Base-by-base conservation (phyloP, 2,113 vertebrate species). In the Laterallus jamaicensis region DNA sequence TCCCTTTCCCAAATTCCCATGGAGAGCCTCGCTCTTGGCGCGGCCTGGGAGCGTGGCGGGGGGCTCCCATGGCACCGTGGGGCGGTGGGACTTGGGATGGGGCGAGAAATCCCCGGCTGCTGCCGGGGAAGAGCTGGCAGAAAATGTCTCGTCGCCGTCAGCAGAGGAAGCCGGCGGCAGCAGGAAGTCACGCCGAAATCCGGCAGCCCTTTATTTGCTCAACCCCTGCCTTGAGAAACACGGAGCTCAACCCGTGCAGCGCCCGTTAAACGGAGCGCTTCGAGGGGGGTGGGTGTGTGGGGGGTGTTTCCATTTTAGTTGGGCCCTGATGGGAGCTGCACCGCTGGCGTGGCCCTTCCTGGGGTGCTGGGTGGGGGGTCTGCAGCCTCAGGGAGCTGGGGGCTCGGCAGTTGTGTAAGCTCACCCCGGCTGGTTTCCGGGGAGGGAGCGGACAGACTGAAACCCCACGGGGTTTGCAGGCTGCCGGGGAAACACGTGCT, bases 201-300 rank as follows among this genome's bases (percentile, higher is more conserved):
- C 90, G 90, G 92, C 95, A 92, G 95, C 85, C 85, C 78, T 96
- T 93, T 96, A 95, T 96, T 96, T 96, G 95, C 94, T 96, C 95
- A 96, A 87, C 94, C 91, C 78, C 92, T 95, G 95, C 90, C 78
- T 96, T 79, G 82, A 96, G 92, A 96, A 94, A 93, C 75, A 22
- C 49, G 49, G 44, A 19, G 44, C 44, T 47, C 44, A 18, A 5
- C 17, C 44, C 9, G 44, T 47, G 44, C 44, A 47, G 18, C 17
- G 20, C 52, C 91, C 37, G 2, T 78, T 59, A 66, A 54, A 74
- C 52, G 11, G 55, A 84, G 52, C 10, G 4, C 28, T 18, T 24
- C 5, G 14, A 15, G 40, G 40, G 44, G 44, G 16, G 35, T 35
- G 35, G 44, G 44, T 7, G 42, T 6, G 17, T 5, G 44, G 17